A percentile compares a stretch with the other conserved stretches of the same genome.
phyloP scores from a whole-genome alignment of 2,113 vertebrate species.

The Tragulus kanchil region DNA sequence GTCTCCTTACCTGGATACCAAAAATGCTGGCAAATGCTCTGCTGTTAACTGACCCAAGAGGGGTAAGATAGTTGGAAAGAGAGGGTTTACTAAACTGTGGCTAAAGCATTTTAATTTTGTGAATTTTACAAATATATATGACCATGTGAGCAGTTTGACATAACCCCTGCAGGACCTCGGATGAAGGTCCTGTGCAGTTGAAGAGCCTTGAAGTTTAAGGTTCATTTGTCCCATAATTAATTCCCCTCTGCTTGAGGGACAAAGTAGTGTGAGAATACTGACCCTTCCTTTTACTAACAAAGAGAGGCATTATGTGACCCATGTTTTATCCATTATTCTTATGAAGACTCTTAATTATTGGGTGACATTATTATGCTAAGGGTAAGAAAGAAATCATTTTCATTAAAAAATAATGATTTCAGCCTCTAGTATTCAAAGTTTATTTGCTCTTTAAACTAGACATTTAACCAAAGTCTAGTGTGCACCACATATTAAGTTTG shows the following conservation, averaged over 20 bases:
- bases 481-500: neutral
- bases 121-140: neutral
- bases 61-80: neutral
- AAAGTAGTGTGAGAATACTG: neutral
- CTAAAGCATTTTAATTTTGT: neutral
- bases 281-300: neutral
- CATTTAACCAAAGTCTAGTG: conserved; percentile 30
- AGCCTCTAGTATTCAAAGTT: neutral
- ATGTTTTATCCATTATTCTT: neutral
- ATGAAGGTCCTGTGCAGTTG: neutral
- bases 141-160: neutral
- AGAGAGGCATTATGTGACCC: neutral
- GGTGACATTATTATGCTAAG: neutral
- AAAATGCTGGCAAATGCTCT: neutral
- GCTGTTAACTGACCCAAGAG: neutral
- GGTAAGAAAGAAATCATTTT: conserved; percentile 1
- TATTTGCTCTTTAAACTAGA: conserved; percentile 53
- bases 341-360: neutral
- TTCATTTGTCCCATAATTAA: conserved; percentile 10
- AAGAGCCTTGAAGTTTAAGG: neutral
- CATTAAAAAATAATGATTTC: conserved; percentile 41
- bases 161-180: neutral
- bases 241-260: neutral
- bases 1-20: neutral
- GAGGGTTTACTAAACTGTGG: neutral